phyloP scores from a whole-genome alignment of 92 coral and sea anemone species.

The Porites rus region DNA sequence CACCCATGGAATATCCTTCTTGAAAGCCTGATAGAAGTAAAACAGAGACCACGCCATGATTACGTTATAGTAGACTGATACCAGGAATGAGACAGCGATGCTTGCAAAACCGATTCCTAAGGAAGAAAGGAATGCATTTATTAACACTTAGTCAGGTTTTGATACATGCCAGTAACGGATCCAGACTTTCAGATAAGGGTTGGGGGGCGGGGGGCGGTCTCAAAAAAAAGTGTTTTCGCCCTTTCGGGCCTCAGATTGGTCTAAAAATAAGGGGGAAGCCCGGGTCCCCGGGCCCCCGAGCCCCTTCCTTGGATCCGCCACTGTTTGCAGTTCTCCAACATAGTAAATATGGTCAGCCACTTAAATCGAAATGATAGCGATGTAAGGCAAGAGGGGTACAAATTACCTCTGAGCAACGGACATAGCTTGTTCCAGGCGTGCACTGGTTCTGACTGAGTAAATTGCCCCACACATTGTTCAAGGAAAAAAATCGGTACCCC shows the following conservation, averaged over 20 bases:
- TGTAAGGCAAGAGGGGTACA: not conserved
- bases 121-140: not conserved
- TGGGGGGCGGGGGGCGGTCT: no score
- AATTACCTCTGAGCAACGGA: constrained; percentile 86
- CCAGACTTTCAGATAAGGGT: no score
- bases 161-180: no score
- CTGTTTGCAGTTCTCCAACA: no score
- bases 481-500: constrained; percentile 90
- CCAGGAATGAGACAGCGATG: constrained; percentile 84
- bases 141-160: no score
- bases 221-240: no score
- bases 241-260: no score
- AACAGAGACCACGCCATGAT: constrained; percentile 93
- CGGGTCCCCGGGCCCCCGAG: no score
- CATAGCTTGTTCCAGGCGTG: constrained; percentile 89
- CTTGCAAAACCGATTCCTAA: constrained; percentile 90
- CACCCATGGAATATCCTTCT: constrained; percentile 85
- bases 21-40: constrained; percentile 83
- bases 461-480: constrained; percentile 91
- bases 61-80: constrained; percentile 91
- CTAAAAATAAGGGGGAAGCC: no score
- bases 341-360: no score
- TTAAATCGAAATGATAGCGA: no score
- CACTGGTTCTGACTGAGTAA: constrained; percentile 81
- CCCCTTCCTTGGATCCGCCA: no score